Conservation (phyloP, 2,797 vertebrate species). For the Danio kyathit region DNA sequence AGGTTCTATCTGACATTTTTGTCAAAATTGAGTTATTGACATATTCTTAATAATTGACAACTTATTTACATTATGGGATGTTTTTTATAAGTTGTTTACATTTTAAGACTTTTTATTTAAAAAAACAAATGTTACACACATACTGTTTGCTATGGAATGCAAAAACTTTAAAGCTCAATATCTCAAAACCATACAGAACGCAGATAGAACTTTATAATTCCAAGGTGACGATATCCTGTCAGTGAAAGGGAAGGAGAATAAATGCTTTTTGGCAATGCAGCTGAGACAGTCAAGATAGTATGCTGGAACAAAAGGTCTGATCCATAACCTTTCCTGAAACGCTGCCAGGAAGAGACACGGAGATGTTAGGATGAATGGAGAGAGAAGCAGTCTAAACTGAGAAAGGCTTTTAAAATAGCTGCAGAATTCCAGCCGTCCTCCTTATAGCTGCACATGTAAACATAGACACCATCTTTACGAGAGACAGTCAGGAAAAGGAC, state of each 20-base stretch:
- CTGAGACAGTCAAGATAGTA: constrained; percentile 30
- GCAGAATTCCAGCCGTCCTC: constrained; percentile 41
- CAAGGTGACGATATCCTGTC: too few species aligned
- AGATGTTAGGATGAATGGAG: constrained; percentile 22
- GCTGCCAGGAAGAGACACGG: constrained; percentile 30
- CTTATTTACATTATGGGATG: too few species aligned
- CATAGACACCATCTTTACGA: constrained; percentile 16
- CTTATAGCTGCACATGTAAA: constrained; percentile 44
- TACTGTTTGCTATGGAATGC: too few species aligned
- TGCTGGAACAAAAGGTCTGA: constrained; percentile 40
- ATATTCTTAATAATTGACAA: too few species aligned
- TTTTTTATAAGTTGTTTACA: too few species aligned
- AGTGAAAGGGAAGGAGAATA: constrained; percentile 20
- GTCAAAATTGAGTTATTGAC: too few species aligned
- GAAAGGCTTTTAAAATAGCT: constrained; percentile 58
- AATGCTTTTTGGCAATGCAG: constrained; percentile 14
- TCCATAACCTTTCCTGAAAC: constrained; percentile 37
- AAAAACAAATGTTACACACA: too few species aligned
- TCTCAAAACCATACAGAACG: too few species aligned
- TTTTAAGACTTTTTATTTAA: too few species aligned
- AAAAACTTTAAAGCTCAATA: too few species aligned
- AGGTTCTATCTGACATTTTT: too few species aligned
- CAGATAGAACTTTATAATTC: too few species aligned
- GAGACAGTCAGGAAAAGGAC: background rate
- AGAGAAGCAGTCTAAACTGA: constrained; percentile 41